A percentile compares a stretch with the other conserved stretches of the same genome.
These are phyloP conservation scores for Megaceryle maxima DNA, from an alignment of 2,113 vertebrate species.

Conservation along the genomic window DNA sequence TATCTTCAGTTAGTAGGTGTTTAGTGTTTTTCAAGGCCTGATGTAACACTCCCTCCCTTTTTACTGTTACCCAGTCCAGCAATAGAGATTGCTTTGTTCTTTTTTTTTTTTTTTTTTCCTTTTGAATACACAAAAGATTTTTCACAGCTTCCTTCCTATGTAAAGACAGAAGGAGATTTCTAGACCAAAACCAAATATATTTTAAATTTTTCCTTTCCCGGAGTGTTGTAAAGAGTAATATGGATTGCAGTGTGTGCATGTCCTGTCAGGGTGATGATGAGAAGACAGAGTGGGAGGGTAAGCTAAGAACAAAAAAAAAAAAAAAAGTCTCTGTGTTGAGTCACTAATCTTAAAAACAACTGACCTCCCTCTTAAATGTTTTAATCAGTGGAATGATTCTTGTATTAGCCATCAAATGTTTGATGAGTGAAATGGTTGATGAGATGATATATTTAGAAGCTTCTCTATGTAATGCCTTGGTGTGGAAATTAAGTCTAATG, in stretches of 20 bases:
- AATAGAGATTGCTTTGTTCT: constrained; percentile 56
- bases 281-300: background rate
- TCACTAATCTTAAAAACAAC: constrained; percentile 1
- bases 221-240: background rate
- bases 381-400: background rate
- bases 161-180: background rate
- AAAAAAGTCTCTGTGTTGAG: background rate
- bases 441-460: constrained; percentile 25
- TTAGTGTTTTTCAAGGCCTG: constrained; percentile 46
- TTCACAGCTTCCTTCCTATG: constrained; percentile 17
- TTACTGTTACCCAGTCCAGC: constrained; percentile 14
- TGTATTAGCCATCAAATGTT: constrained; percentile 22
- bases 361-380: background rate
- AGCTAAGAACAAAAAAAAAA: background rate
- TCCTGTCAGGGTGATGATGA: background rate
- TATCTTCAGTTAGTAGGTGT: constrained; percentile 31
- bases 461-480: background rate
- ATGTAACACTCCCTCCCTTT: constrained; percentile 25
- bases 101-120: background rate
- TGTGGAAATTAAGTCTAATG: constrained; percentile 19
- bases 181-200: background rate
- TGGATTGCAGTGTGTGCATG: accelerated
- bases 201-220: background rate
- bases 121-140: constrained; percentile 51
- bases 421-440: background rate